Conservation (phyloP, 2,113 vertebrate species). For the Clupea harengus region DNA sequence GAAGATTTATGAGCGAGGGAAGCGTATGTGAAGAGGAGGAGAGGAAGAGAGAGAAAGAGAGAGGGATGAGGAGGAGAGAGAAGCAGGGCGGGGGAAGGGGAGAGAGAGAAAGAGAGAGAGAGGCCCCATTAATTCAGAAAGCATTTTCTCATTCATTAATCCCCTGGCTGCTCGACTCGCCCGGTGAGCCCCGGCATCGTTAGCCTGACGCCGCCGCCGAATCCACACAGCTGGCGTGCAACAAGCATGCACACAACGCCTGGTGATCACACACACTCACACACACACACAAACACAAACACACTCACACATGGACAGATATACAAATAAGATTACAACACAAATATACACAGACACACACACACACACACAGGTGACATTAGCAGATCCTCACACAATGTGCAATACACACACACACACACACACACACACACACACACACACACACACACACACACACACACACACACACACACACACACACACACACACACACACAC, state of each 20-base stretch:
- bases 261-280: neutral
- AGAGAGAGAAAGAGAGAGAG: neutral
- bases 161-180: conserved; percentile 9
- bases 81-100: neutral
- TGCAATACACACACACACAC: neutral
- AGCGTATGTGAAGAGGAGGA: neutral
- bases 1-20: conserved; percentile 9
- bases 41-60: neutral
- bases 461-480: neutral
- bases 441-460: neutral
- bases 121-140: neutral
- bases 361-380: neutral
- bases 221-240: neutral
- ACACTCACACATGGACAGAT: neutral
- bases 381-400: too few species aligned
- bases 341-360: neutral
- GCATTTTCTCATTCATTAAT: conserved; percentile 16
- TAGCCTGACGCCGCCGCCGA: neutral
- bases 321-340: too few species aligned
- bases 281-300: neutral
- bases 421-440: neutral
- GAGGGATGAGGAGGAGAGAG: neutral
- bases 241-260: neutral
- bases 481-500: neutral
- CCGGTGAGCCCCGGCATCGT: neutral